phyloP scores from a whole-genome alignment of 2,888 invertebrate species.

The Chrysodeixis includens region DNA sequence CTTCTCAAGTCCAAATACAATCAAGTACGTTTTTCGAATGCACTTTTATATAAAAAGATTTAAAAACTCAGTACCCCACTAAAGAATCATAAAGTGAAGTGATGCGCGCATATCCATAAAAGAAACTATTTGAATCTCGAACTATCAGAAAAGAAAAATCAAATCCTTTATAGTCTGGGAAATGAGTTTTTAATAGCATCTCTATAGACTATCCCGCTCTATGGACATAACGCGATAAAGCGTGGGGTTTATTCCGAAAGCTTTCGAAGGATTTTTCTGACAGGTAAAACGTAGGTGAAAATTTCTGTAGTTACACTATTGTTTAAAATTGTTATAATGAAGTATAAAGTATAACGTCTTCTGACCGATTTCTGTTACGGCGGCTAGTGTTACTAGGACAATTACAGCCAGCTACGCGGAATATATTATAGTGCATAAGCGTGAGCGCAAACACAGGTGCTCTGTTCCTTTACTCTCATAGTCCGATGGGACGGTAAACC shows the following conservation, averaged over 20 bases:
- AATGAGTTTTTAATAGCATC: constrained; percentile 31
- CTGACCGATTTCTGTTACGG: too few relatives aligned
- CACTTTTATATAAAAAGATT: neutral
- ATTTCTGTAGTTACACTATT: too few relatives aligned
- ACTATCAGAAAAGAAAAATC: constrained; percentile 2
- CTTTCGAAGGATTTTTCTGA: neutral
- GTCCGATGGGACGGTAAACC: too few relatives aligned
- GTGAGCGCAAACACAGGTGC: too few relatives aligned
- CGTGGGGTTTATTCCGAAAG: constrained; percentile 7
- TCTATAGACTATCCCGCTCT: too few relatives aligned
- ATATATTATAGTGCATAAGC: too few relatives aligned
- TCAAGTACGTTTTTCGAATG: neutral
- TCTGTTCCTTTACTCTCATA: too few relatives aligned
- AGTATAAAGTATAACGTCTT: too few relatives aligned
- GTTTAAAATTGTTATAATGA: too few relatives aligned
- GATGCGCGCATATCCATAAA: constrained; percentile 7
- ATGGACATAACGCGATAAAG: constrained; percentile 20
- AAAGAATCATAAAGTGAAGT: neutral
- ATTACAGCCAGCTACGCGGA: too few relatives aligned
- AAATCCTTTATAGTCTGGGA: constrained; percentile 14
- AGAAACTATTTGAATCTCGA: constrained; percentile 14
- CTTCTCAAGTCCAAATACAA: neutral
- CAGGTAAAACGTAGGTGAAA: neutral
- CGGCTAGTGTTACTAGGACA: too few relatives aligned
- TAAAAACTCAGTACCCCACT: neutral